phyloP scores from a whole-genome alignment of 92 coral and sea anemone genomes.

The Hydrozoanthus gracilis region DNA sequence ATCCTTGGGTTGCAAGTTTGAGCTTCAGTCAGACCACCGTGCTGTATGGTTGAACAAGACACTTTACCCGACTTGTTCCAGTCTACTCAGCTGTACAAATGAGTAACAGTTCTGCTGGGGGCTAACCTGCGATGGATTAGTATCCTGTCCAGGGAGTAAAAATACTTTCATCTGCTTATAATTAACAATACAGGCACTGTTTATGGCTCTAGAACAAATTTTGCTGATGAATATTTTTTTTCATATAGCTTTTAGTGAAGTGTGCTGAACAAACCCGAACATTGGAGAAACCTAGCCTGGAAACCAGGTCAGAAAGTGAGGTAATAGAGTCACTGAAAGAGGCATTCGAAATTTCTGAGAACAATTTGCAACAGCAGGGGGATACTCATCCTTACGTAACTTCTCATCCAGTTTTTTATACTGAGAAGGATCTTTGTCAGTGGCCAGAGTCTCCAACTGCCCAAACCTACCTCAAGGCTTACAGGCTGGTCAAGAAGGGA shows the following conservation, averaged over 20 bases:
- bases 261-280: neutral
- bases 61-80: too few relatives aligned
- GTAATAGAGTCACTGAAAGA: neutral
- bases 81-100: too few relatives aligned
- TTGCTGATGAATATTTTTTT: neutral
- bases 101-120: too few relatives aligned
- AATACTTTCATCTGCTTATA: too few relatives aligned
- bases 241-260: constrained; percentile 19
- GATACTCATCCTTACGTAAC: constrained; percentile 62
- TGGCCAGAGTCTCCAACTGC: constrained; percentile 81
- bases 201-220: too few relatives aligned
- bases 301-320: constrained; percentile 1
- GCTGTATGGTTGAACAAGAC: too few relatives aligned
- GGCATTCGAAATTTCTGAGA: constrained; percentile 8
- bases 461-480: constrained; percentile 70
- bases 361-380: constrained; percentile 1
- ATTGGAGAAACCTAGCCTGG: constrained; percentile 4
- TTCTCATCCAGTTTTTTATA: constrained; percentile 56
- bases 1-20: too few relatives aligned
- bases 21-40: too few relatives aligned
- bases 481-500: constrained; percentile 64
- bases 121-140: too few relatives aligned
- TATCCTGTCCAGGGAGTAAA: too few relatives aligned
- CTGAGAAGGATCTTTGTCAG: constrained; percentile 61
- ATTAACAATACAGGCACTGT: too few relatives aligned